Conservation (phyloP, 2,888 invertebrate species). For the Plutella xylostella region DNA sequence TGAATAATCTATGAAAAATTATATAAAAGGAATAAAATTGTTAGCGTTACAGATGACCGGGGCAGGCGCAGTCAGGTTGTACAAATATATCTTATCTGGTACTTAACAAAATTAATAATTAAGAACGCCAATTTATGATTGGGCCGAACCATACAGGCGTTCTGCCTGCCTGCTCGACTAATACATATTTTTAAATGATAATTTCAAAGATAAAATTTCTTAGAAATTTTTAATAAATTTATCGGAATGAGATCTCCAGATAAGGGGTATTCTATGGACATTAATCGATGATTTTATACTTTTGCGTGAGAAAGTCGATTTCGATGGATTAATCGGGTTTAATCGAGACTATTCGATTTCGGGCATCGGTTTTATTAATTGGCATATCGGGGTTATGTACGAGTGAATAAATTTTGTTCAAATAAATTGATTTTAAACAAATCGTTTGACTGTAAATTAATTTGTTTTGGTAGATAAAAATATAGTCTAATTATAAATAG, state of each 20-base stretch:
- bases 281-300: neutral
- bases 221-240: neutral
- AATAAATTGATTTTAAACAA: too few relatives aligned
- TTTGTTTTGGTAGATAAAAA: too few relatives aligned
- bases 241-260: neutral
- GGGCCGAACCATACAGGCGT: conserved; percentile 12
- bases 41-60: conserved; percentile 59
- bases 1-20: conserved; percentile 36
- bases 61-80: conserved; percentile 52
- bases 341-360: too few relatives aligned
- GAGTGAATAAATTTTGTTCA: too few relatives aligned
- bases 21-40: conserved; percentile 63
- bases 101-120: conserved; percentile 64
- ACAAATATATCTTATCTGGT: conserved; percentile 59
- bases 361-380: too few relatives aligned
- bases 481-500: too few relatives aligned
- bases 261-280: neutral
- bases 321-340: too few relatives aligned
- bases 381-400: too few relatives aligned
- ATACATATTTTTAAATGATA: neutral
- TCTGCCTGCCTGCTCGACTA: neutral
- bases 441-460: too few relatives aligned
- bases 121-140: conserved; percentile 60
- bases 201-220: neutral
- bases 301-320: neutral